Evolutionary conservation across 1,140 invertebrate genomes (phyloP), one percentile per base, ranked within the genome.

Genomic region (Panagrolaimus sp.): DNA sequence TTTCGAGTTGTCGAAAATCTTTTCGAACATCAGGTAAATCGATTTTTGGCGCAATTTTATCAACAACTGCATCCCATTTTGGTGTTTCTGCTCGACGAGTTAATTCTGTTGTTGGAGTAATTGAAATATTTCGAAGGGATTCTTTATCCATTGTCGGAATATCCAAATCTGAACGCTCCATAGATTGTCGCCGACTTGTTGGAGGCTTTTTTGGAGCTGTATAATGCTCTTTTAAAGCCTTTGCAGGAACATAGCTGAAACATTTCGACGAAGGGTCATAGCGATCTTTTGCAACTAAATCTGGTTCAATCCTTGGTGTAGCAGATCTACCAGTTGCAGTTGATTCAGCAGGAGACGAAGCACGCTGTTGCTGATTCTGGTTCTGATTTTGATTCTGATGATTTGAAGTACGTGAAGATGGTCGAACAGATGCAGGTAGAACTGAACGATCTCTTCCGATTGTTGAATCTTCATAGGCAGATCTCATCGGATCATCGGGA

Each of bases 241-340:
- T 81, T 13, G 80, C 80, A 2, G 80, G 80, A 5, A 82, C 80
- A 67, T 82, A 82, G 0, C 81, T 83, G 69, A 82, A 82, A 63
- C 79, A 81, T 44, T 82, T 79, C 0, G 77, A 82, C 11, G 71
- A 67, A n/a, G 80, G 80, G 42, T 82, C 80, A 61, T 82, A 82
- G 74, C 80, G 65, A 63, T 77, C 80, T 38, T 74, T 82, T 11
- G 71, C 81, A 4, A 82, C 81, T 31, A 82, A 69, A 70, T 82
- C 81, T 23, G 81, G 78, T 44, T 80, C 79, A 66, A 81, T 81
- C 20, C 69, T 57, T 8, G 74, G 67, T 16, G 71, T 67, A 4
- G 31, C 31, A 13, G 53, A 44, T 48, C 67, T 7, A n/a, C 43
- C 61, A 31, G 27, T 68, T 44, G 23, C 31, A 16, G 25, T 42